A percentile compares a stretch with the other conserved stretches of the same genome.
phyloP scores from a whole-genome alignment of 37 sponge, comb jelly and placozoan genomes.

The Ianthella basta region DNA sequence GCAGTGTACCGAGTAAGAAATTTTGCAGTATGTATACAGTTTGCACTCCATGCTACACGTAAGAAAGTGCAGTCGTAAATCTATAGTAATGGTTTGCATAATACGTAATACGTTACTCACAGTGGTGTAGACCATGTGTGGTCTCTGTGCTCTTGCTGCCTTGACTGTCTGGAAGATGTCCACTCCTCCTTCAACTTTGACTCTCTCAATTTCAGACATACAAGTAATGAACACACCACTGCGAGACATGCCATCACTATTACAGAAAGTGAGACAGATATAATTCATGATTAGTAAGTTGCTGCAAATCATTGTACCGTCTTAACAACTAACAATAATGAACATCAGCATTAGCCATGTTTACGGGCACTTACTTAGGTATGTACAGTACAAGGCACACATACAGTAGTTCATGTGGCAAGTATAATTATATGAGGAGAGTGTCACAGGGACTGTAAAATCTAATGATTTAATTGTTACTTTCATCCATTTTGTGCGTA shows the following conservation, averaged over 20 bases:
- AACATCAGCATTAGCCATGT: neutral
- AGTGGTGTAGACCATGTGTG: slow-evolving; percentile 15
- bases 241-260: slow-evolving; percentile 26
- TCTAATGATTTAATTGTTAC: too few species aligned
- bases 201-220: slow-evolving; percentile 31
- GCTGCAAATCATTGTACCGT: too few species aligned
- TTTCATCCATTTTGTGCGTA: too few species aligned
- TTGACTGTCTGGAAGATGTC: slow-evolving; percentile 32
- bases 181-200: slow-evolving; percentile 33
- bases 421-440: too few species aligned
- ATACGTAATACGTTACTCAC: neutral
- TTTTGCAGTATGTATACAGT: too few species aligned
- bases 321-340: too few species aligned
- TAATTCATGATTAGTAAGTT: too few species aligned
- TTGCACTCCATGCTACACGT: too few species aligned
- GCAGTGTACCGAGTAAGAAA: too few species aligned
- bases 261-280: neutral
- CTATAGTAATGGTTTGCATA: too few species aligned
- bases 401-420: neutral
- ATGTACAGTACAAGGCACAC: neutral
- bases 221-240: slow-evolving; percentile 32
- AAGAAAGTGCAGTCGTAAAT: too few species aligned
- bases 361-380: neutral
- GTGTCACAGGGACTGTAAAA: too few species aligned
- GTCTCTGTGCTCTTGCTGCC: slow-evolving; percentile 24